Percentiles rank a stretch among this genome's conserved stretches.
Conservation (phyloP, 1,140 invertebrate species). For the Drosophila insularis region DNA sequence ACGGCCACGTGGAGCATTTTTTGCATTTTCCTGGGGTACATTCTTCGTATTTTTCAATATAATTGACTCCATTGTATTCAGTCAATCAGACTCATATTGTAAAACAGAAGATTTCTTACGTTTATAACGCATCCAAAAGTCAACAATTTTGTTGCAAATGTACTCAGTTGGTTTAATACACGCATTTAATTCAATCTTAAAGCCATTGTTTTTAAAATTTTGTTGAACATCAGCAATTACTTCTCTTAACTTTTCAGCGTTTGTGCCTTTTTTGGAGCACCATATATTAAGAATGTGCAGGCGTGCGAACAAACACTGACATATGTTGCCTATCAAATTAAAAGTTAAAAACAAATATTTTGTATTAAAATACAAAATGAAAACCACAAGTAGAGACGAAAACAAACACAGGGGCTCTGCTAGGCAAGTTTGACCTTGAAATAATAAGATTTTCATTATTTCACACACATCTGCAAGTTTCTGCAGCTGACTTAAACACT, state of each 20-base stretch:
- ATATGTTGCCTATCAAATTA: constrained; percentile 7
- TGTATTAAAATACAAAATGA: too few relatives aligned
- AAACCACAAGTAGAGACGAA: too few relatives aligned
- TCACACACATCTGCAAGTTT: constrained; percentile 19
- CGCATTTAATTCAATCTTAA: constrained; percentile 16
- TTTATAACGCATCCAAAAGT: constrained; percentile 25
- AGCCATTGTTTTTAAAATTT: constrained; percentile 26
- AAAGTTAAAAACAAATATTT: too few relatives aligned
- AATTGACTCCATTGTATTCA: constrained; percentile 31
- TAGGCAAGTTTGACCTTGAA: constrained; percentile 25
- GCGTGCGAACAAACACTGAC: constrained; percentile 19
- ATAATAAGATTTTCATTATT: constrained; percentile 30
- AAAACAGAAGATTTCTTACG: constrained; percentile 31
- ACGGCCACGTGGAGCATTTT: constrained; percentile 21
- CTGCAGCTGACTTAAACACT: constrained; percentile 19
- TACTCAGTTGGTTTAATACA: constrained; percentile 26
- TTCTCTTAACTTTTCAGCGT: constrained; percentile 31
- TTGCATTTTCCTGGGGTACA: constrained; percentile 4
- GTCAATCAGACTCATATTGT: constrained; percentile 26
- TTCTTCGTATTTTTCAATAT: constrained; percentile 15
- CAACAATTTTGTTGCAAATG: constrained; percentile 31
- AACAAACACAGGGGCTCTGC: constrained; percentile 5
- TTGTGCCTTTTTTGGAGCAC: constrained; percentile 18
- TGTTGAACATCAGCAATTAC: constrained; percentile 21
- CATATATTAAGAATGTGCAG: constrained; percentile 28